phyloP scores from a whole-genome alignment of 2,888 invertebrate species.

The Zygogramma bicolorata region DNA sequence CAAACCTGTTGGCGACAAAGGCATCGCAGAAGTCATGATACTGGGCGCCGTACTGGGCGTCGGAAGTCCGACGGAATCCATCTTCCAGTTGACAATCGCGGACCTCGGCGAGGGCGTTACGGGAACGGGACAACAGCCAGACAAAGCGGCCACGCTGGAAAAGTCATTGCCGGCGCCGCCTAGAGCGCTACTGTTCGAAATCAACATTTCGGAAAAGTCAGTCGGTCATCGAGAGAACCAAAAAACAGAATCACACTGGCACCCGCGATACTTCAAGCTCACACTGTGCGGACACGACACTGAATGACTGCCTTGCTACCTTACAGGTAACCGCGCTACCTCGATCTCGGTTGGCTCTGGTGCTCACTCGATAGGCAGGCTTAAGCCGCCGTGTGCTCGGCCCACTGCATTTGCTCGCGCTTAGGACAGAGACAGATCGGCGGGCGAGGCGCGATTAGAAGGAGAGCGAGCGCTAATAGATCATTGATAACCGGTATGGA shows the following conservation, averaged over 20 bases:
- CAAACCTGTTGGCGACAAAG: conserved; percentile 72
- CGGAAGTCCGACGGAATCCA: conserved; percentile 72
- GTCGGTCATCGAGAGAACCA: conserved; percentile 23
- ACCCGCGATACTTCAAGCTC: conserved; percentile 57
- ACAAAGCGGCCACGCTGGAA: conserved; percentile 64
- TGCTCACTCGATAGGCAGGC: conserved; percentile 65
- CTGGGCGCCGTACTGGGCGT: conserved; percentile 68
- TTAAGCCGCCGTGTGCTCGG: conserved; percentile 63
- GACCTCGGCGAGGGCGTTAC: conserved; percentile 69
- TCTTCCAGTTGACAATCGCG: conserved; percentile 70
- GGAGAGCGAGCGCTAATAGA: conserved; percentile 49
- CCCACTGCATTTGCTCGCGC: conserved; percentile 63
- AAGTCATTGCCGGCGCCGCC: conserved; percentile 63
- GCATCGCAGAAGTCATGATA: conserved; percentile 67
- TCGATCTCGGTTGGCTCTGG: conserved; percentile 66
- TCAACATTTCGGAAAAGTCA: conserved; percentile 69
- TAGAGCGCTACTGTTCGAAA: conserved; percentile 73
- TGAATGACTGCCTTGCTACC: conserved; percentile 66
- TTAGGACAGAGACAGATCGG: conserved; percentile 41
- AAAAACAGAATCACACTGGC: conserved; percentile 8
- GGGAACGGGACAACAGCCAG: conserved; percentile 68
- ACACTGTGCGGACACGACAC: conserved; percentile 66
- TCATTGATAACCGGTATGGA: conserved; percentile 58
- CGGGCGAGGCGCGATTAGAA: conserved; percentile 18
- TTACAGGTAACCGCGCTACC: conserved; percentile 65